Evolutionary conservation across 2,113 vertebrate species (phyloP).

Genomic region (Halichoerus grypus): DNA sequence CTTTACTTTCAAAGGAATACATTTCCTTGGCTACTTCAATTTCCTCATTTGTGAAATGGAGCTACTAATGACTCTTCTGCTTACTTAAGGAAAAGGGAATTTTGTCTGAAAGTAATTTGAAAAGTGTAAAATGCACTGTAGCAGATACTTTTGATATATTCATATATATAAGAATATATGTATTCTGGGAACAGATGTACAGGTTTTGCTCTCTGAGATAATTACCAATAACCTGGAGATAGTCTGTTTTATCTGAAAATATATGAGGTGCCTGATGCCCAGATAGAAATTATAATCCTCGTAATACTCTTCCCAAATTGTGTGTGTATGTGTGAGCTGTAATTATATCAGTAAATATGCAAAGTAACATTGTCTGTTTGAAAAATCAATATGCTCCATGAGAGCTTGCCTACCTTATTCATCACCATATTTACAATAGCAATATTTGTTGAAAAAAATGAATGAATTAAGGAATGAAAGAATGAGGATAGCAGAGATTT

Average conservation of each 20-base stretch:
- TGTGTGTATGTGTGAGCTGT: slow-evolving; percentile 8
- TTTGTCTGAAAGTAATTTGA: background rate
- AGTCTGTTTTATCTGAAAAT: slow-evolving; percentile 18
- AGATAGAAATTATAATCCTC: slow-evolving; percentile 16
- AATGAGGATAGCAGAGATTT: background rate
- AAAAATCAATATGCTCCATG: background rate
- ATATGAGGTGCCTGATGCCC: background rate
- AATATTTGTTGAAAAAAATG: background rate
- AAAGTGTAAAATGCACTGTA: background rate
- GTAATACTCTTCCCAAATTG: slow-evolving; percentile 18
- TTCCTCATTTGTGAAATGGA: background rate
- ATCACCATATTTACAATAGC: background rate
- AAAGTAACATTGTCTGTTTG: background rate
- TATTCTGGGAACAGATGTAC: background rate
- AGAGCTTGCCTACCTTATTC: background rate
- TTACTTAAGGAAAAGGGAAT: background rate
- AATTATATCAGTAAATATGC: background rate
- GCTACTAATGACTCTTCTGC: slow-evolving; percentile 2
- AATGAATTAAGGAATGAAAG: background rate
- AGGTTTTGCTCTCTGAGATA: background rate
- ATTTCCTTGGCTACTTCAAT: background rate
- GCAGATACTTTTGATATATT: background rate
- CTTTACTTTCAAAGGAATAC: background rate
- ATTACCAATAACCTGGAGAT: background rate
- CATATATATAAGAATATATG: background rate